Base-by-base conservation (phyloP, 2,113 vertebrate species). In the Eolophus roseicapilla region DNA sequence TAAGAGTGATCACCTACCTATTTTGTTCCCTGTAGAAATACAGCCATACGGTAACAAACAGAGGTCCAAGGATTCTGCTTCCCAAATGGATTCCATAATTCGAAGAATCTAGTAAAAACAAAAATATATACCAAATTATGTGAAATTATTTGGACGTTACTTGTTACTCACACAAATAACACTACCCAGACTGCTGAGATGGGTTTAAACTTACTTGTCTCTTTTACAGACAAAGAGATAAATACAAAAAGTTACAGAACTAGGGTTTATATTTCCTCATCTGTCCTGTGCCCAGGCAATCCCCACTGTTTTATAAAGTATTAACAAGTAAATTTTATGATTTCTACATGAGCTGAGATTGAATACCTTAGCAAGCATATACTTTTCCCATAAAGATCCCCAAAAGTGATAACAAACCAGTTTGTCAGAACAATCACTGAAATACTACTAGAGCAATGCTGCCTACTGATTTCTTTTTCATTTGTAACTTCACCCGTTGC, bases 41-140 rank as follows among this genome's bases (percentile, higher is more conserved):
- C 99, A 99, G 37, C 99, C 99, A 41, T 99, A 99, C 0, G 99
- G 99, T 68, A 99, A 85, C 90, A 99, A 98, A 73, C 98, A 99
- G 78, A 99, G 98, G 86, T 99, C 99, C 96, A 99, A 97, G 8
- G 99, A 99, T 92, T 99, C 99, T 3, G 98, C 98, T 97, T 99
- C 99, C 99, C 99, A 99, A 97, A 99, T 99, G 11, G 99, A 99
- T 95, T 99, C 99, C 99, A 99, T 99, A 95, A 99, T 99, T 92
- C 98, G 97, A 96, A 99, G 98, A 95, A 99, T 99, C 99, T 99
- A 95, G 65, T 86, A 82, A 96, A 96, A 97, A 65, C 10, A 96
- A 84, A 84, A 0, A 21, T 11, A 92, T 28, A 7, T 2, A 2
- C 27, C 5, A 60, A 65, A 4, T 77, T 60, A 68, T 53, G 65